phyloP scores from a whole-genome alignment of 2,797 vertebrate species.

The Sardinella longiceps region DNA sequence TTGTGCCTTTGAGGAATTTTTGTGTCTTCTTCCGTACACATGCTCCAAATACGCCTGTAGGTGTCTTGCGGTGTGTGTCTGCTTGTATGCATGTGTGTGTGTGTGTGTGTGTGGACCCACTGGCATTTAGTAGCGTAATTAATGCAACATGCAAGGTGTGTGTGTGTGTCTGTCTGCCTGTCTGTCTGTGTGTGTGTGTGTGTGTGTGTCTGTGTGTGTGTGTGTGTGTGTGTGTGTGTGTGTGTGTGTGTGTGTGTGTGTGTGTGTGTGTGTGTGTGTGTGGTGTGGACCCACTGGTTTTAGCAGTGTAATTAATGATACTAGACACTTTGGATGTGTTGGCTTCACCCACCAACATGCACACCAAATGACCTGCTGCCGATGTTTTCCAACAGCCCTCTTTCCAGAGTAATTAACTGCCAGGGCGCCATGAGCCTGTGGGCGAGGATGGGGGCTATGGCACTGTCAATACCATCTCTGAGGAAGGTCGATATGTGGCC shows the following conservation, averaged over 20 bases:
- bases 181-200: too few species aligned
- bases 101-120: too few species aligned
- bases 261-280: neutral
- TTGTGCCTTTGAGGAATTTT: neutral
- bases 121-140: too few species aligned
- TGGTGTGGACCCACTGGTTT: neutral
- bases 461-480: slow-evolving; percentile 37
- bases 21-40: neutral
- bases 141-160: too few species aligned
- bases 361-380: neutral
- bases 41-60: neutral
- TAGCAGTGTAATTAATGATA: neutral
- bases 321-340: neutral
- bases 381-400: slow-evolving; percentile 47
- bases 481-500: slow-evolving; percentile 48
- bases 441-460: slow-evolving; percentile 12
- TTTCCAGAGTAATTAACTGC: slow-evolving; percentile 42
- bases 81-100: too few species aligned
- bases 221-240: too few species aligned
- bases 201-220: too few species aligned
- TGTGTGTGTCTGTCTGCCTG: too few species aligned
- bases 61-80: neutral
- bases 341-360: neutral
- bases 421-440: slow-evolving; percentile 30
- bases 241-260: too few species aligned